These are phyloP conservation scores for Microctenopoma lineatum DNA, from an alignment of 2,797 vertebrate genomes.

Conservation along the genomic window DNA sequence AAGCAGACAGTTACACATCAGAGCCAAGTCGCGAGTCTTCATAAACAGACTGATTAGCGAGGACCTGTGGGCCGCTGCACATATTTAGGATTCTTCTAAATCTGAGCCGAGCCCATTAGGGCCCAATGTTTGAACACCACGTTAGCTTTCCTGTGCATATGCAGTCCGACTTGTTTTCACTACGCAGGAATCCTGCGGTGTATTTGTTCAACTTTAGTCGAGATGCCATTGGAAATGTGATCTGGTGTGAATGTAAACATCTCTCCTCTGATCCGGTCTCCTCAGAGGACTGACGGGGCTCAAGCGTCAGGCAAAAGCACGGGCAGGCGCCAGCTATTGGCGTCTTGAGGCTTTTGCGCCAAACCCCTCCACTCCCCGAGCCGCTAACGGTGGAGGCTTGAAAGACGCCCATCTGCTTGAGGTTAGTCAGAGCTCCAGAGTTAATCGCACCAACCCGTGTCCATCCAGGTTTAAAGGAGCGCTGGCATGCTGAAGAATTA, in stretches of 20 bases:
- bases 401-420: conserved; percentile 60
- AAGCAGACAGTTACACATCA: conserved; percentile 30
- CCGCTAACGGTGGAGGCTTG: conserved; percentile 31
- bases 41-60: background rate
- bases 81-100: conserved; percentile 51
- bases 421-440: conserved; percentile 63
- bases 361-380: background rate
- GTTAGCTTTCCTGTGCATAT: conserved; percentile 29
- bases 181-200: conserved; percentile 50
- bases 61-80: background rate
- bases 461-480: conserved; percentile 58
- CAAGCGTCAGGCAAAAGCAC: conserved; percentile 43
- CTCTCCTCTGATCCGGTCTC: conserved; percentile 63
- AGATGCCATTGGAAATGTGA: conserved; percentile 75
- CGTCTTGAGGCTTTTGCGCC: conserved; percentile 53
- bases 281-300: conserved; percentile 58
- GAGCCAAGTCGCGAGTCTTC: background rate
- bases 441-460: conserved; percentile 60
- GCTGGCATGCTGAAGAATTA: conserved; percentile 40
- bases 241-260: conserved; percentile 76
- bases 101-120: background rate
- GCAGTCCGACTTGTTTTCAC: conserved; percentile 7
- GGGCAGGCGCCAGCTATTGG: conserved; percentile 74
- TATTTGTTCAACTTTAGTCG: conserved; percentile 66
- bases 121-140: conserved; percentile 28